Base-by-base conservation (phyloP, 2,113 vertebrate species). In the Pholis gunnellus region DNA sequence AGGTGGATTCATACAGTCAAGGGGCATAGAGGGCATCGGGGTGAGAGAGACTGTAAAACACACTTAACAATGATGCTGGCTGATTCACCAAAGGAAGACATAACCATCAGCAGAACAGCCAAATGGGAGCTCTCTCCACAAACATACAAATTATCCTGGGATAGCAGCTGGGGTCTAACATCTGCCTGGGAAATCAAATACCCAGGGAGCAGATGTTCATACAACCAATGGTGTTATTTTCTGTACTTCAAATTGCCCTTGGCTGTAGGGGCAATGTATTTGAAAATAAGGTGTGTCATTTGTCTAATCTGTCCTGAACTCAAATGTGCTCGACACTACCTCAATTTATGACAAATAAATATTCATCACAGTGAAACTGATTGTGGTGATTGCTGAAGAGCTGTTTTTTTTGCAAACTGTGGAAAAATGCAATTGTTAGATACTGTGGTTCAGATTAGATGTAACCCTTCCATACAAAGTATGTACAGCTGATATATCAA, bases 101-200 rank as follows among this genome's bases (percentile, higher is more conserved):
- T 88, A 91, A 92, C 91, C 85, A 93, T 91, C 87, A 87, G 79
- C 84, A 82, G 83, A 93, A 91, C 93, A 94, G 91, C 95, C 95
- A 97, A 97, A 97, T 96, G 96, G 95, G 96, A 96, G 94, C 92
- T 88, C 88, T 94, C 96, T 96, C 94, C 96, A 96, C 95, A 97
- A 97, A 97, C 95, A 97, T 94, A 96, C 96, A 97, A 96, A 97
- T 95, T 95, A 96, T 97, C 95, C 95, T 95, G 93, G 96, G 96
- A 96, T 96, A 97, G 96, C 97, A 98, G 96, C 97, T 97, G 97
- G 96, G 96, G 94, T 96, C 95, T 95, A 97, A 97, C 97, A 98
- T 97, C 97, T 98, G 97, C 97, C 95, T 97, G 93, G 94, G 92
- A 96, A 94, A 97, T 97, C 96, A 96, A 95, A 97, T 93, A 95